phyloP scores from a whole-genome alignment of 2,113 vertebrate species.

The Neomonachus schauinslandi region DNA sequence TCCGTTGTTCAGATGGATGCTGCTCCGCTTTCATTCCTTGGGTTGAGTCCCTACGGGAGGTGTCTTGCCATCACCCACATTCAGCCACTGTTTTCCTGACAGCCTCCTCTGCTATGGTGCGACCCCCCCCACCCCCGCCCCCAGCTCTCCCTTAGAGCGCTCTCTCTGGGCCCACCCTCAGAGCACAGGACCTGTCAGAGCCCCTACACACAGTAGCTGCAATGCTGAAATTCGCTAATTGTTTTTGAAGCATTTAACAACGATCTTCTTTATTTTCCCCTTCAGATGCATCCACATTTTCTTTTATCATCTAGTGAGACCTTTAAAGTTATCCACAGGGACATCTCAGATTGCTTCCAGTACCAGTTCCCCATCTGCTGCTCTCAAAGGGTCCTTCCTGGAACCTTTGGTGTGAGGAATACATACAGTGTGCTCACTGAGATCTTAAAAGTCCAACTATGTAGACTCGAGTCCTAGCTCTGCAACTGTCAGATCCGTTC shows the following conservation, averaged over 20 bases:
- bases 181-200: background rate
- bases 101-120: fast-evolving
- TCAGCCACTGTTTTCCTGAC: background rate
- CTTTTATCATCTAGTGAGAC: background rate
- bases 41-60: no score
- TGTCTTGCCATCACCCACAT: background rate
- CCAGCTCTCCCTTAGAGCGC: background rate
- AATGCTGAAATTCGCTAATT: background rate
- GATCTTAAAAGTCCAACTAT: background rate
- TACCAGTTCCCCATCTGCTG: background rate
- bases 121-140: background rate
- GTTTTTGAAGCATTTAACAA: background rate
- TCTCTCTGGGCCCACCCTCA: background rate
- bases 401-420: background rate
- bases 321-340: background rate
- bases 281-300: background rate
- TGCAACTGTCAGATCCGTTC: background rate
- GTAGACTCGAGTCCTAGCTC: background rate
- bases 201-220: background rate
- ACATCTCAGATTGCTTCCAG: background rate
- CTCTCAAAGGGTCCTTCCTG: background rate
- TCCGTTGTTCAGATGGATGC: background rate
- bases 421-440: background rate
- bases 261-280: background rate
- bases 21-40: background rate